Evolutionary conservation across 2,888 invertebrate genomes (phyloP).

Genomic region (Clepsis dumicolana): DNA sequence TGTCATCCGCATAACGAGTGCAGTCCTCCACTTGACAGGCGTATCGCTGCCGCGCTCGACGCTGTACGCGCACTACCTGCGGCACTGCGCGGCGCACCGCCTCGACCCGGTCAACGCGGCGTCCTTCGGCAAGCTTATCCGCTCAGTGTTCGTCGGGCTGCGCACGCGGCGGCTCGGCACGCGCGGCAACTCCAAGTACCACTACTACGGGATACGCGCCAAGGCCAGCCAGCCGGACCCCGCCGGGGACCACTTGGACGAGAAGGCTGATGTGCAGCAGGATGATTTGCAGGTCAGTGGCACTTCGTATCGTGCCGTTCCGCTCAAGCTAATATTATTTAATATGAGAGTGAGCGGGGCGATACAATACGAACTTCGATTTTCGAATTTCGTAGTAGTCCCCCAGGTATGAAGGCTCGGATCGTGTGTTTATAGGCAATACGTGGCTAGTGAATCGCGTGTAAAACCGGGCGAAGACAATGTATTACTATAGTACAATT

Average conservation of each 20-base stretch:
- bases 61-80: conserved; percentile 98
- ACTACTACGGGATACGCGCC: conserved; percentile 99
- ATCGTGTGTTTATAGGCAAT: too few species aligned
- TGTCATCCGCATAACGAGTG: too few species aligned
- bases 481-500: too few species aligned
- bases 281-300: conserved; percentile 56
- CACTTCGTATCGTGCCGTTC: too few species aligned
- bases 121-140: conserved; percentile 99
- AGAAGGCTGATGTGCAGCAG: conserved; percentile 53
- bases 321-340: too few species aligned
- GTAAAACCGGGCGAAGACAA: too few species aligned
- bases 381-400: too few species aligned
- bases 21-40: conserved; percentile 63
- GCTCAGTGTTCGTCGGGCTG: conserved; percentile 98
- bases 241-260: conserved; percentile 53
- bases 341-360: too few species aligned
- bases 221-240: conserved; percentile 63
- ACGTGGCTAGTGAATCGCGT: too few species aligned
- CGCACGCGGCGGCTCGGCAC: conserved; percentile 98
- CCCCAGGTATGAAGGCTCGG: too few species aligned
- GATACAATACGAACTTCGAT: too few species aligned
- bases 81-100: conserved; percentile 97
- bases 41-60: conserved; percentile 97
- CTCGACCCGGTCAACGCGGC: conserved; percentile 99
- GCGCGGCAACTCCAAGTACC: conserved; percentile 99